Conservation (phyloP, 2,797 vertebrate species). For the Gallirallus australis region DNA sequence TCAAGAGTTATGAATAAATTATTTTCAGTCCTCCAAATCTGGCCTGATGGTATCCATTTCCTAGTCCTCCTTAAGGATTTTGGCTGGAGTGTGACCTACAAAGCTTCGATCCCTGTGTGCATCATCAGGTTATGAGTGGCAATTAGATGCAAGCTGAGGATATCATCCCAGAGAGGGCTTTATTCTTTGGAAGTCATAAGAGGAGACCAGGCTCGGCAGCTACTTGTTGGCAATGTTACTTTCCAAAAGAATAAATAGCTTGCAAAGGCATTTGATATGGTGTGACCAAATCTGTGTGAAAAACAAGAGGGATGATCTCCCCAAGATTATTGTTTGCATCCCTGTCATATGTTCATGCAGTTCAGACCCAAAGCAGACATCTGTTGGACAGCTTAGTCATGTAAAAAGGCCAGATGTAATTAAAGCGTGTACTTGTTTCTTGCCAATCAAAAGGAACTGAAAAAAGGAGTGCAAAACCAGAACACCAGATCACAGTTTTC, state of each 20-base stretch:
- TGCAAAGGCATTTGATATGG: accelerated
- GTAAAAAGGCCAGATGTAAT: constrained; percentile 52
- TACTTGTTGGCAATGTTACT: background rate
- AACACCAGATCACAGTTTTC: constrained; percentile 12
- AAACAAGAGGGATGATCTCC: constrained; percentile 6
- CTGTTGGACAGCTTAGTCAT: constrained; percentile 55
- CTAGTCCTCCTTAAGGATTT: constrained; percentile 42
- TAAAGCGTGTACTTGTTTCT: background rate
- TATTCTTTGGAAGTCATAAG: background rate
- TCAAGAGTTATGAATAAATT: constrained; percentile 48
- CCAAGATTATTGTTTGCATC: background rate
- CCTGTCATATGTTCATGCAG: constrained; percentile 21
- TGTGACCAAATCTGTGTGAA: background rate
- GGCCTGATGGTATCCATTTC: constrained; percentile 68
- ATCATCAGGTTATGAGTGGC: background rate
- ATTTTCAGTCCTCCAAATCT: constrained; percentile 54
- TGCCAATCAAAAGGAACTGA: constrained; percentile 41
- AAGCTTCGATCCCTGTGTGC: background rate
- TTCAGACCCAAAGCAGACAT: constrained; percentile 19
- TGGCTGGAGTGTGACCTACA: constrained; percentile 8
- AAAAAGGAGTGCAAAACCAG: constrained; percentile 3
- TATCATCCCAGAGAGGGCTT: background rate
- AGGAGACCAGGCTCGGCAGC: background rate
- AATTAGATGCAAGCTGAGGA: background rate
- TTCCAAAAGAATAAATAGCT: background rate